Base-by-base conservation (phyloP, 2,888 invertebrate species). In the Ischnus inquisitorius region DNA sequence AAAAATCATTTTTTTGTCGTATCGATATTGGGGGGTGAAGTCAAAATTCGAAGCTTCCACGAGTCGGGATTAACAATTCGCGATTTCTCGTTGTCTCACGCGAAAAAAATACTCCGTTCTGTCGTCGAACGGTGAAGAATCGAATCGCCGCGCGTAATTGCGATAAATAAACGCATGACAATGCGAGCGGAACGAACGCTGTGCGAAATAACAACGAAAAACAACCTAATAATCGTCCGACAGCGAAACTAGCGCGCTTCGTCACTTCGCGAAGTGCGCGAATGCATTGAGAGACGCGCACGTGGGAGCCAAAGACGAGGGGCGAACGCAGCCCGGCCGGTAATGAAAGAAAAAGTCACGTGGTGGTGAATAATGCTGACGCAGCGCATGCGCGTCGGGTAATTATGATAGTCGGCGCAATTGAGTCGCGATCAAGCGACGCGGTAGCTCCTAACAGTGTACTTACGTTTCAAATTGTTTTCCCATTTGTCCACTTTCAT, bases 1-100 rank as follows among this genome's bases (percentile, higher is more conserved):
- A 14, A 71, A 80, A 86, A 67, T 87, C 89, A 89, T 90, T 60
- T 75, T 78, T 43, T n/a, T 46, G 48, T 62, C 16, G 34, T 41
- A 60, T 14, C 5, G 5, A 19, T 16, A n/a, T 65, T 51, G 25
- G 1, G 25, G 10, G 43, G 39, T n/a, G 25, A 41, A 28, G 22
- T n/a, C n/a, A 57, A 12, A 14, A 22, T 12, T 34, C n/a, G n/a
- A 19, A 54, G 22, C 64, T 78, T 46, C n/a, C 34, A 34, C 34
- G 34, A 34, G 5, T 48, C 6, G 16, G 34, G 51, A 12, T 8
- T 46, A 12, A 60, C 22, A 25, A 39, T 46, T 60, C 34, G 57
- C 51, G 25, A 60, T 71, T 65, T 57, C 22, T 43, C 39, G 14
- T 22, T 10, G 10, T 60, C 5, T 28, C 57, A 12, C 12, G n/a